Base-by-base conservation (phyloP, 2,113 vertebrate genomes). In the Sitta europaea region DNA sequence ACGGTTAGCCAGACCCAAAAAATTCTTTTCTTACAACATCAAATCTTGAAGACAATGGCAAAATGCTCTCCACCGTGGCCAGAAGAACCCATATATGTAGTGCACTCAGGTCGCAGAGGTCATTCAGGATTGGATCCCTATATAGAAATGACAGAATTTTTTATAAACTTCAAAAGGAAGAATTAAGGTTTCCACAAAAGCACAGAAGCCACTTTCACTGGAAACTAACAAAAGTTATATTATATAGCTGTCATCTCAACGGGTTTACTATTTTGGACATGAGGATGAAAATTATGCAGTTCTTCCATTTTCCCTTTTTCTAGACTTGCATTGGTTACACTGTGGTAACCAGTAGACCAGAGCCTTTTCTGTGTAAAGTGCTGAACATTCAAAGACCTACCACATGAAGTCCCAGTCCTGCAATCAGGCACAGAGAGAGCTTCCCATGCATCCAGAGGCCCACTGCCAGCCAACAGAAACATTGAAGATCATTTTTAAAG, bases 361-460 rank as follows among this genome's bases (percentile, higher is more conserved):
- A 92, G 63, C 16, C 48, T 79, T 94, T 95, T 88, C 71, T 93
- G 47, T 86, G 55, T 73, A 75, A 79, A 91, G 74, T 79, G 87
- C 63, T 88, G 91, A 96, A 66, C 90, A 62, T 87, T 88, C 75
- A 90, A 80, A 97, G 88, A 94, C 94, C 88, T 88, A 91, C 96
- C 88, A 90, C 86, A 92, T 90, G 68, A 93, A 95, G 75, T 77
- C 83, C 75, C 86, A 58, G 33, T 82, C 71, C 68, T 72, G 73
- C 92, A 77, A 83, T 92, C 85, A 88, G 48, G 71, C 53, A 63
- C 3, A 27, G 66, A 27, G 77, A 86, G 68, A 86, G 36, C 45
- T 87, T 94, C 79, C 80, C 70, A 54, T 81, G 76, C 43, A 36
- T 65, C 58, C 88, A 84, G 88, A 54, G 54, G 6, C 74, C 67